Percentiles rank a stretch among this genome's conserved stretches.
These are phyloP conservation scores for Rattus norvegicus DNA, from an alignment of 2,113 vertebrate genomes.

Conservation along the genomic window DNA sequence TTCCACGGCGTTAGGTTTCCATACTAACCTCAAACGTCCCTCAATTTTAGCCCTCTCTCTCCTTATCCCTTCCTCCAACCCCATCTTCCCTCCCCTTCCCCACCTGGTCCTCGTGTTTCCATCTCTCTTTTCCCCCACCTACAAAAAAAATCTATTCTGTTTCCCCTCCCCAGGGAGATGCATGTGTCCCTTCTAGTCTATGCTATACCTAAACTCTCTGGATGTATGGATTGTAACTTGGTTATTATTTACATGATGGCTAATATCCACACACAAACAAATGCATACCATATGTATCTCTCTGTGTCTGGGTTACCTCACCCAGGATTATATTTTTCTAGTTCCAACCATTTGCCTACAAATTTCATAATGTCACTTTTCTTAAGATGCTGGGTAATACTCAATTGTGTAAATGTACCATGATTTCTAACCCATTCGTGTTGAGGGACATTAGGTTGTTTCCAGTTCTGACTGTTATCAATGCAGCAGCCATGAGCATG, in stretches of 20 bases:
- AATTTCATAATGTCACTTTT: neutral
- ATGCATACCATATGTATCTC: neutral
- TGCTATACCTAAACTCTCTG: neutral
- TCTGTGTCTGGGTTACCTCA: neutral
- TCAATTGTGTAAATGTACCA: neutral
- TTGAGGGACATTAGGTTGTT: neutral
- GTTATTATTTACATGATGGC: neutral
- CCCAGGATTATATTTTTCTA: neutral
- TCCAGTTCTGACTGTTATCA: neutral
- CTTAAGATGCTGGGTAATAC: neutral
- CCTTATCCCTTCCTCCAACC: neutral
- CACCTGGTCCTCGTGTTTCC: neutral
- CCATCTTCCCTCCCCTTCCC: neutral
- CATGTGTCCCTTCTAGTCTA: neutral
- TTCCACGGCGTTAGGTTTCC: neutral
- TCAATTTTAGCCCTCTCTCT: neutral
- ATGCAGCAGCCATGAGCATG: neutral
- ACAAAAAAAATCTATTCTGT: neutral
- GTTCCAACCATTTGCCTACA: neutral
- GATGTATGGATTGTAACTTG: neutral
- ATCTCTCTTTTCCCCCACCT: neutral
- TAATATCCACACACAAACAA: neutral
- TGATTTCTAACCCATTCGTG: neutral
- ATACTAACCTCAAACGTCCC: neutral
- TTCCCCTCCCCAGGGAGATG: neutral